Evolutionary conservation across 2,113 vertebrate species (phyloP), one percentile per base, ranked within the genome.

Genomic region (Ictidomys tridecemlineatus): DNA sequence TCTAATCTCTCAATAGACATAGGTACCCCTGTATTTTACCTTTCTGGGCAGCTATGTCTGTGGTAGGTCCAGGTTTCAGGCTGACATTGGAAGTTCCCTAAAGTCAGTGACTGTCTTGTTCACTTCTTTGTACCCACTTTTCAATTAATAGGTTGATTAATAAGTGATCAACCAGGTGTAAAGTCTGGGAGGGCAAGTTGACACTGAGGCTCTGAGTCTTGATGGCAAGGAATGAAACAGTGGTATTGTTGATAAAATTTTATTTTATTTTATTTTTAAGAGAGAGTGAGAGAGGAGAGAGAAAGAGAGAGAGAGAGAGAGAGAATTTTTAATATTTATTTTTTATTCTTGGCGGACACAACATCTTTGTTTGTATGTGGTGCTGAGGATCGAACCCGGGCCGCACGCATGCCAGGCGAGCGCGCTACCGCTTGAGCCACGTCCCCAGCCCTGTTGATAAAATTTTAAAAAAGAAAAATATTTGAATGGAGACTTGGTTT

Each of bases 231-330:
- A 76, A 87, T 89, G 26, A 56, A 79, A 92, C 34, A 74, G 48
- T 69, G n/a, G 24, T 48, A 63, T 79, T 76, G 37, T 34, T 87
- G 85, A 76, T 92, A 37, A 61, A 42, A 95, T 91, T 94, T 88
- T 92, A 28, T n/a, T n/a, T n/a, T n/a, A n/a, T n/a, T n/a, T n/a
- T n/a, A n/a, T n/a, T n/a, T n/a, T n/a, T n/a, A n/a, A n/a, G n/a
- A n/a, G n/a, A n/a, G n/a, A n/a, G n/a, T n/a, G n/a, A n/a, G n/a
- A n/a, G n/a, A n/a, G n/a, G n/a, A n/a, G n/a, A n/a, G n/a, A n/a
- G n/a, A n/a, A n/a, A n/a, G n/a, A n/a, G n/a, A n/a, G n/a, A n/a
- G n/a, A n/a, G n/a, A n/a, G n/a, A n/a, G n/a, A n/a, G n/a, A n/a
- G n/a, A n/a, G n/a, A n/a, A n/a, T n/a, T n/a, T n/a, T n/a, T n/a